Conservation (phyloP, 2,113 vertebrate genomes). For the Aix galericulata region DNA sequence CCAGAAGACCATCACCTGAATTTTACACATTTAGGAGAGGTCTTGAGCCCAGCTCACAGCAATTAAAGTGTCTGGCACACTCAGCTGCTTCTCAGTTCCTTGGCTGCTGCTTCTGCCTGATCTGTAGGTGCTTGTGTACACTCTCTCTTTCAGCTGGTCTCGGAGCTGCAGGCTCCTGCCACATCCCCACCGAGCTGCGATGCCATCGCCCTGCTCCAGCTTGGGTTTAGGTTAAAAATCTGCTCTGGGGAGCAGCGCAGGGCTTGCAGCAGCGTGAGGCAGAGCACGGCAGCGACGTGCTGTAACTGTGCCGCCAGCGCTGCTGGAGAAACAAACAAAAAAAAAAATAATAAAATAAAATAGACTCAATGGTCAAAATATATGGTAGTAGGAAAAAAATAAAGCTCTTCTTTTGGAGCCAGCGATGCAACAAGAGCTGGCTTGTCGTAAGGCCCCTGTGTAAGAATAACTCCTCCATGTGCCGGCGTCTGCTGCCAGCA, state of each 20-base stretch:
- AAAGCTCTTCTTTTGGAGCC: background rate
- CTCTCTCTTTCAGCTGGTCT: background rate
- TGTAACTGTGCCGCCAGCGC: accelerated
- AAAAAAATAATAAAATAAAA: background rate
- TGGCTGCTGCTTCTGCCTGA: background rate
- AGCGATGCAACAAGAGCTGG: constrained; percentile 47
- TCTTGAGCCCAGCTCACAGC: background rate
- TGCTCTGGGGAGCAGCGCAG: background rate
- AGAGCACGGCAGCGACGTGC: background rate
- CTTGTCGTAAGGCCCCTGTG: background rate
- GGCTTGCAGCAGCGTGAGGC: background rate
- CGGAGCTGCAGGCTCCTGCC: background rate
- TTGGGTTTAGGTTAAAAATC: background rate
- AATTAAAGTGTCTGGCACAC: background rate
- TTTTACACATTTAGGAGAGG: background rate
- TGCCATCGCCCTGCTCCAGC: background rate
- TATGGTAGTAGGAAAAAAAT: background rate
- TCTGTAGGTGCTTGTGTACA: background rate
- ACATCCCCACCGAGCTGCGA: background rate
- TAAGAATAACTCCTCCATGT: constrained; percentile 2
- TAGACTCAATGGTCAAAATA: background rate
- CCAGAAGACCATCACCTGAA: background rate
- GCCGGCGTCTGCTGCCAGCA: background rate
- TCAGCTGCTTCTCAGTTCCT: background rate
- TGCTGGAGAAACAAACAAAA: constrained; percentile 7